These are phyloP conservation scores for Cheiracanthium punctorium DNA, from an alignment of 2,888 invertebrate genomes.

Conservation along the genomic window DNA sequence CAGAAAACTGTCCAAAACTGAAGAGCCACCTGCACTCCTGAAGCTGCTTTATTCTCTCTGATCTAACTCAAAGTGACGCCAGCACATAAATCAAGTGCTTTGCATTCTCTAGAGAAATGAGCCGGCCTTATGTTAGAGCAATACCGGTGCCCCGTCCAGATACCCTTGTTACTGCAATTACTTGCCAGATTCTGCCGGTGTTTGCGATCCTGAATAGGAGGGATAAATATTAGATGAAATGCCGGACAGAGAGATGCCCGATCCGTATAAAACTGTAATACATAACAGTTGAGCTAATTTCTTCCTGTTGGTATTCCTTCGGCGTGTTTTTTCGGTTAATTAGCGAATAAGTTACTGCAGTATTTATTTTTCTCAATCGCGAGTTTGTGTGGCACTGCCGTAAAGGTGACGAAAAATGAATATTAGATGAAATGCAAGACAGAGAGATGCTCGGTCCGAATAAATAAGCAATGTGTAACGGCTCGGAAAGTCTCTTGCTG, in stretches of 20 bases:
- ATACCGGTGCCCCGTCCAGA: background rate
- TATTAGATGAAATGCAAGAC: no score
- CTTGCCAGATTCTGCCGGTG: background rate
- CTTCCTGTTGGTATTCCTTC: background rate
- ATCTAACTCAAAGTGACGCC: slow-evolving; percentile 65
- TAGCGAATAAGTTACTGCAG: no score
- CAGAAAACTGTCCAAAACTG: slow-evolving; percentile 52
- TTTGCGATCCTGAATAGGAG: background rate
- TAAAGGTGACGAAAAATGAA: no score
- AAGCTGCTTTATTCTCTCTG: slow-evolving; percentile 60
- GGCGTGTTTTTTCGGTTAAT: background rate
- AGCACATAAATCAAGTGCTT: slow-evolving; percentile 47
- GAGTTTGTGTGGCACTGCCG: no score
- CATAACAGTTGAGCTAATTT: background rate
- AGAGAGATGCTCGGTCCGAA: no score
- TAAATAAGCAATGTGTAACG: no score
- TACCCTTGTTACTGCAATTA: slow-evolving; percentile 10
- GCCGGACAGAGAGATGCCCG: background rate
- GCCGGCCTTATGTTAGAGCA: background rate
- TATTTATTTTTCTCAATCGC: no score
- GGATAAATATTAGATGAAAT: slow-evolving; percentile 13
- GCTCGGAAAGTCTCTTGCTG: no score
- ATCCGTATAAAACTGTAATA: background rate
- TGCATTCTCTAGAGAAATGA: slow-evolving; percentile 56
- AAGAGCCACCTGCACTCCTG: slow-evolving; percentile 59